Evolutionary conservation across 2,888 invertebrate genomes (phyloP).

Genomic region (Drosophila paracracens): DNA sequence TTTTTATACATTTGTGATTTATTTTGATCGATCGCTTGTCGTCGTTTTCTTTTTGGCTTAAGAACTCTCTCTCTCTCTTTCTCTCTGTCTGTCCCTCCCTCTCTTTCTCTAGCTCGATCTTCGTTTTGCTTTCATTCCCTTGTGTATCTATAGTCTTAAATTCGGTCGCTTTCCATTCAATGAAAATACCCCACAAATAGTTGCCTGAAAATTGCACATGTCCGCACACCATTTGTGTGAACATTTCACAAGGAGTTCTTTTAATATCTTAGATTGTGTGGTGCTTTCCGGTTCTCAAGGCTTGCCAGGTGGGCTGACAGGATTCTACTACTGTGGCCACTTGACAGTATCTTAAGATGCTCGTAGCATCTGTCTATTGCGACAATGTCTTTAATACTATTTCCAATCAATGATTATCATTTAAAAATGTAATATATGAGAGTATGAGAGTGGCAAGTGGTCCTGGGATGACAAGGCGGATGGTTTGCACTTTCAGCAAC

Average conservation of each 20-base stretch:
- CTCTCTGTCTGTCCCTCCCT: neutral
- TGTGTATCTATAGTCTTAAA: conserved; percentile 69
- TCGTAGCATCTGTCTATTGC: conserved; percentile 27
- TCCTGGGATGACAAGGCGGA: conserved; percentile 15
- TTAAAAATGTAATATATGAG: neutral
- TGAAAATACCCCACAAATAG: conserved; percentile 71
- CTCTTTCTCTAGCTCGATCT: neutral
- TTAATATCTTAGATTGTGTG: conserved; percentile 8
- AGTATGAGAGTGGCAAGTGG: conserved; percentile 30
- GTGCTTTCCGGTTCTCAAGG: conserved; percentile 47
- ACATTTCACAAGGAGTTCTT: conserved; percentile 41
- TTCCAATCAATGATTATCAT: neutral
- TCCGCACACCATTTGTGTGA: conserved; percentile 63
- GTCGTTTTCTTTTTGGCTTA: conserved; percentile 62
- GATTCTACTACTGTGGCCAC: conserved; percentile 62
- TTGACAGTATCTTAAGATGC: conserved; percentile 28
- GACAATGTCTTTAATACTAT: neutral
- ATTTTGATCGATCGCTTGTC: conserved; percentile 75
- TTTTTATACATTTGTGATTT: conserved; percentile 71
- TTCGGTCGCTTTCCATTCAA: conserved; percentile 69
- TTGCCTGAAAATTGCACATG: conserved; percentile 74
- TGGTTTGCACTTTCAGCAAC: conserved; percentile 4
- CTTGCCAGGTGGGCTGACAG: conserved; percentile 65
- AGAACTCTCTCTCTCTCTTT: conserved; percentile 22
- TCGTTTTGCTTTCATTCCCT: conserved; percentile 7